Evolutionary conservation across 1,140 invertebrate species (phyloP).

Genomic region (honey bee (Apis mellifera)): Amel_HAv3.1 CM009936.2:13836501-13837000

Average conservation of each 20-base stretch:
- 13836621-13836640: neutral
- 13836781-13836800: conserved; percentile 79
- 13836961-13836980: conserved; percentile 32
- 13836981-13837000: conserved; percentile 5
- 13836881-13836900: too few relatives aligned
- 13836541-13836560: too few relatives aligned
- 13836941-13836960: conserved; percentile 74
- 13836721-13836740: conserved; percentile 48
- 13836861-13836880: conserved; percentile 80
- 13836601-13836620: too few relatives aligned
- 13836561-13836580: too few relatives aligned
- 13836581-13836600: too few relatives aligned
- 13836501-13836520: too few relatives aligned
- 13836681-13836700: conserved; percentile 18
- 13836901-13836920: conserved; percentile 80
- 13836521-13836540: too few relatives aligned
- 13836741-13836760: conserved; percentile 54
- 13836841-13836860: conserved; percentile 82
- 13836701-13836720: conserved; percentile 56
- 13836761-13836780: neutral
- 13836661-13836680: conserved; percentile 40
- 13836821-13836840: conserved; percentile 80
- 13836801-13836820: conserved; percentile 82
- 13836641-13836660: neutral
- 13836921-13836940: conserved; percentile 80